These are phyloP conservation scores for Sphaerophoria rueppellii DNA, from an alignment of 2,888 invertebrate genomes.

Conservation along the genomic window DNA sequence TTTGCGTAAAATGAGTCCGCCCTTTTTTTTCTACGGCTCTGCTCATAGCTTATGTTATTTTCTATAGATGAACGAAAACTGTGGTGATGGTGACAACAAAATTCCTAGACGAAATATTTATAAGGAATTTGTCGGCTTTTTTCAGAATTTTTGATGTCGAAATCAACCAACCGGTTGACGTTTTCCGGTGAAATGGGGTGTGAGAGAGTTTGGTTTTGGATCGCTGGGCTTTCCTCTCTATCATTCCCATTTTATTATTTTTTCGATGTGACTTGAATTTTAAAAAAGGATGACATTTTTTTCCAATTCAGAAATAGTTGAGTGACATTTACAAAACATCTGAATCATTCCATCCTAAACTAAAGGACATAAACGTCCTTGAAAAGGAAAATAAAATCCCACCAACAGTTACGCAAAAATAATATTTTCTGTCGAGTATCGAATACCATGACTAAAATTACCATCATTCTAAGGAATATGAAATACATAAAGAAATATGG, in stretches of 20 bases:
- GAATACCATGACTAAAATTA: slow-evolving; percentile 48
- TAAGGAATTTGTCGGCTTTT: slow-evolving; percentile 68
- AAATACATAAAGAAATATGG: slow-evolving; percentile 16
- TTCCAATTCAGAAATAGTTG: slow-evolving; percentile 18
- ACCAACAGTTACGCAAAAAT: slow-evolving; percentile 56
- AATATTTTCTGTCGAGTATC: slow-evolving; percentile 10
- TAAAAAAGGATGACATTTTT: slow-evolving; percentile 34
- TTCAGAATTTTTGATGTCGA: slow-evolving; percentile 62
- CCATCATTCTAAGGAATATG: slow-evolving; percentile 31
- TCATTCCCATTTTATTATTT: slow-evolving; percentile 29
- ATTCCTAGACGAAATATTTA: slow-evolving; percentile 71
- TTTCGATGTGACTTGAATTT: slow-evolving; percentile 60
- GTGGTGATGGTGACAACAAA: slow-evolving; percentile 18
- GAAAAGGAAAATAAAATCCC: slow-evolving; percentile 20
- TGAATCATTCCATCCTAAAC: neutral
- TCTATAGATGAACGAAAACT: neutral
- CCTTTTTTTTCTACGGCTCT: neutral
- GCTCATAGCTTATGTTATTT: neutral
- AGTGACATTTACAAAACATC: neutral
- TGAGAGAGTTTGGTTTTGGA: slow-evolving; percentile 2
- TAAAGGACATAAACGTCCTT: neutral
- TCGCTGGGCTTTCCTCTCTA: slow-evolving; percentile 40
- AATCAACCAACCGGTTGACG: neutral
- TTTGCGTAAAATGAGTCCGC: neutral
- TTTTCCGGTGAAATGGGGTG: neutral